Evolutionary conservation across 2,113 vertebrate genomes (phyloP).

Genomic region (Sorex araneus): DNA sequence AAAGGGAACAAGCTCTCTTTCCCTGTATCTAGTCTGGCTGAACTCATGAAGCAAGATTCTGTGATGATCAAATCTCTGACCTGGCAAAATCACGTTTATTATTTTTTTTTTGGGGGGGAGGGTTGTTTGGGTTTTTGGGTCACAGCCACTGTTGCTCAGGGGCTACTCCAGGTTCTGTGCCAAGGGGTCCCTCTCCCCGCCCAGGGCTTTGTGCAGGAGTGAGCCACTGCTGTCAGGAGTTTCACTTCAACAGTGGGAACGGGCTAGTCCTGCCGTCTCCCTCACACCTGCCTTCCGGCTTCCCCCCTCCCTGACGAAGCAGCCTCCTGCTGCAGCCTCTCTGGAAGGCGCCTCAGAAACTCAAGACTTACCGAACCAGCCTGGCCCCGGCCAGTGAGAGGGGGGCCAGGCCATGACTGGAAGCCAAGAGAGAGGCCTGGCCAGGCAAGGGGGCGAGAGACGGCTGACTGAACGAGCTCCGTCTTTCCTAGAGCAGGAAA

Average conservation of each 20-base stretch:
- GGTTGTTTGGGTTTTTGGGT: background rate
- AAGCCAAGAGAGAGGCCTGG: background rate
- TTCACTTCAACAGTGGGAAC: slow-evolving; percentile 32
- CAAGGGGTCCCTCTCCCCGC: too few species aligned
- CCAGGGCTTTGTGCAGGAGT: too few species aligned
- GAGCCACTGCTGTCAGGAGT: background rate
- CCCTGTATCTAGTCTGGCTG: background rate
- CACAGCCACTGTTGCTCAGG: background rate
- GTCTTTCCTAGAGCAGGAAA: background rate
- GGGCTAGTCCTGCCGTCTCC: background rate
- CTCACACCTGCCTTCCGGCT: background rate
- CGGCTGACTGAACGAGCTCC: background rate
- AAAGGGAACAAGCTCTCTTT: background rate
- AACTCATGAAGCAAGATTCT: slow-evolving; percentile 48
- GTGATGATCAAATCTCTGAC: background rate
- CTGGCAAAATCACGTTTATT: background rate
- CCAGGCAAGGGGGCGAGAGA: background rate
- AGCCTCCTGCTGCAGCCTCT: background rate
- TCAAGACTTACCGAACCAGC: background rate
- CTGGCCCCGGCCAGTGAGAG: background rate
- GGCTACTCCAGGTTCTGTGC: background rate
- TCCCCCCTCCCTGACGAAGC: background rate
- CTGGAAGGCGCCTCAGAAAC: background rate
- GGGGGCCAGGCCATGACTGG: background rate
- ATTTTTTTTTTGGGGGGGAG: background rate